Conservation (phyloP, 1,140 invertebrate species). For the Drosophila baimaii region DNA sequence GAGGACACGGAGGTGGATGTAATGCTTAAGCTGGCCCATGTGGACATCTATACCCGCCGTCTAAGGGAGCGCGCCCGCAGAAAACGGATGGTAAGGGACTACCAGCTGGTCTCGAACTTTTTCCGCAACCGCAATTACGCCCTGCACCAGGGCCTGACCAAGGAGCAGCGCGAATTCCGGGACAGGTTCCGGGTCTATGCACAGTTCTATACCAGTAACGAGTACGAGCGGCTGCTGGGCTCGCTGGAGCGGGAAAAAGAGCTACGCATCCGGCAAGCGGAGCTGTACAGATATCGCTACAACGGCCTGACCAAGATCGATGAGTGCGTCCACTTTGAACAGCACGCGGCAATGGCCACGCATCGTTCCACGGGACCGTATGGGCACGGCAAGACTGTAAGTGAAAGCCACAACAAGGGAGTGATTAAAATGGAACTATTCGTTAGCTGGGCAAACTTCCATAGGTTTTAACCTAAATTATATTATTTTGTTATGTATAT, state of each 20-base stretch:
- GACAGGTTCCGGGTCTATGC: conserved; percentile 93
- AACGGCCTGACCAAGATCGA: conserved; percentile 92
- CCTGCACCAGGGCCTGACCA: conserved; percentile 78
- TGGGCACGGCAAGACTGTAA: conserved; percentile 84
- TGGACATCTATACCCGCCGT: conserved; percentile 95
- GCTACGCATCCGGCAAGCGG: conserved; percentile 91
- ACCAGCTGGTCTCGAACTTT: conserved; percentile 92
- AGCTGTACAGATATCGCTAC: conserved; percentile 92
- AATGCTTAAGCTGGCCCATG: conserved; percentile 87
- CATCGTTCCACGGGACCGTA: conserved; percentile 77
- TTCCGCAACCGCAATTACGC: conserved; percentile 86
- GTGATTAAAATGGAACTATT: conserved; percentile 23
- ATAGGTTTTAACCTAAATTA: not conserved
- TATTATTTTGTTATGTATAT: not conserved
- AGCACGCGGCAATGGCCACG: conserved; percentile 87
- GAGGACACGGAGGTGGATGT: conserved; percentile 96
- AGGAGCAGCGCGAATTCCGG: conserved; percentile 88
- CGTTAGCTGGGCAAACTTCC: not conserved
- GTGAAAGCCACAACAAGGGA: conserved; percentile 45
- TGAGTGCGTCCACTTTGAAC: conserved; percentile 93
- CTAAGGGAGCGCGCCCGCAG: conserved; percentile 93
- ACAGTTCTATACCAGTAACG: conserved; percentile 93
- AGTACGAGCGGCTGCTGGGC: conserved; percentile 91
- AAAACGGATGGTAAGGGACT: conserved; percentile 94
- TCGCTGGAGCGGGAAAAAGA: conserved; percentile 93